Evolutionary conservation across 2,113 vertebrate species (phyloP), one percentile per base, ranked within the genome.

Genomic region (Oreochromis tanganicae): DNA sequence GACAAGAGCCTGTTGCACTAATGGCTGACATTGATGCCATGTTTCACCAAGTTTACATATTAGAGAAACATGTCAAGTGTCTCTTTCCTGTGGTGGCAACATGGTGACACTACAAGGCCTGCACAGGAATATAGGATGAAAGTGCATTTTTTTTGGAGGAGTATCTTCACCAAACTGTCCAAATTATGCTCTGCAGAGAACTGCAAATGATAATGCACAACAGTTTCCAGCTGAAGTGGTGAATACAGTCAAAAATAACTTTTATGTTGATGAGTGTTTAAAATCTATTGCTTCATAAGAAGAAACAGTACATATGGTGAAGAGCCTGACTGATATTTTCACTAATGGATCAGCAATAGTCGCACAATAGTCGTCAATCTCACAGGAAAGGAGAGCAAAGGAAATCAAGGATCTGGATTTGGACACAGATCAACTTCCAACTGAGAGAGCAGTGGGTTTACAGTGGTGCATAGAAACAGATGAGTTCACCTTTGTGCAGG

Each of bases 301-400:
- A 61, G 0, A 61, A 32, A 17, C 9, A 17, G 0, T 61, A 17
- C 57, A 61, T 6, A 61, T 32, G 27, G 14, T 9, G 57, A 14
- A 59, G 57, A 59, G 27, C 14, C 57, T 59, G 57, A 59, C 57
- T 32, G 27, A 59, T 59, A 59, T 59, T 59, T 59, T 7, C 21
- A 55, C 56, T 59, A 59, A 59, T 59, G 27, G 4, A 32, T 59
- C 56, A 59, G 14, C 0, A 59, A 59, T 17, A 59, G 56, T 59
- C 0, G 27, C 56, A 59, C 56, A 32, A 7, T 32, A 14, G 27
- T 3, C 56, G 56, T 59, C 56, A 59, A 32, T 59, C 27, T 27
- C 7, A 59, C 1, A 59, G 4, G 56, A 27, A 27, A 27, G 24
- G 24, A 27, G 24, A 27, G 24, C 24, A 27, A 27, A 27, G 24